phyloP scores from a whole-genome alignment of 2,888 invertebrate genomes.

The Erebia ligea region DNA sequence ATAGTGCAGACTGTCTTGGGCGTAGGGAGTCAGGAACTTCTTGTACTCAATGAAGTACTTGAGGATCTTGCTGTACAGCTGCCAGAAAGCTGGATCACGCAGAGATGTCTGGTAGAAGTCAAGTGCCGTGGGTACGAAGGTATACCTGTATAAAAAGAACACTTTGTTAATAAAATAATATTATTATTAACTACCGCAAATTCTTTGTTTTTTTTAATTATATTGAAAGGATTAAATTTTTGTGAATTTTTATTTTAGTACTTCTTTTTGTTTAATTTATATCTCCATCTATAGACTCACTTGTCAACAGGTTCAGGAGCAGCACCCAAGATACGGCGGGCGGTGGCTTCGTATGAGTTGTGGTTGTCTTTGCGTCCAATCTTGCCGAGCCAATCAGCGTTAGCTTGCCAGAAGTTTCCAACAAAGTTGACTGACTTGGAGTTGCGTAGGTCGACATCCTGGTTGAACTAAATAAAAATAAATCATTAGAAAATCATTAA shows the following conservation, averaged over 20 bases:
- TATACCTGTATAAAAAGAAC: conserved; percentile 57
- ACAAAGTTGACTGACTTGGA: conserved; percentile 39
- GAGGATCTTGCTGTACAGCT: conserved; percentile 84
- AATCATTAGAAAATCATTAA: background rate
- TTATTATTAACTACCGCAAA: background rate
- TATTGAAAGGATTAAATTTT: background rate
- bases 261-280: too few relatives aligned
- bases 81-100: conserved; percentile 89
- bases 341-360: conserved; percentile 84
- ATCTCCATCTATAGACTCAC: conserved; percentile 47
- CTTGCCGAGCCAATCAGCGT: conserved; percentile 73
- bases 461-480: conserved; percentile 57
- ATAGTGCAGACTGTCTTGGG: conserved; percentile 79
- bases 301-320: conserved; percentile 44
- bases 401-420: conserved; percentile 74
- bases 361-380: conserved; percentile 58
- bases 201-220: background rate
- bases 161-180: conserved; percentile 43
- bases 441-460: conserved; percentile 52
- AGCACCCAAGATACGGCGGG: conserved; percentile 68
- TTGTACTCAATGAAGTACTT: conserved; percentile 85
- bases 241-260: too few relatives aligned
- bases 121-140: conserved; percentile 81
- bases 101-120: conserved; percentile 85
- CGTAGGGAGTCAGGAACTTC: conserved; percentile 82